Percentiles rank a stretch among this genome's conserved stretches.
Evolutionary conservation across 2,888 invertebrate species (phyloP).

Genomic region (Melipona beecheii): DNA sequence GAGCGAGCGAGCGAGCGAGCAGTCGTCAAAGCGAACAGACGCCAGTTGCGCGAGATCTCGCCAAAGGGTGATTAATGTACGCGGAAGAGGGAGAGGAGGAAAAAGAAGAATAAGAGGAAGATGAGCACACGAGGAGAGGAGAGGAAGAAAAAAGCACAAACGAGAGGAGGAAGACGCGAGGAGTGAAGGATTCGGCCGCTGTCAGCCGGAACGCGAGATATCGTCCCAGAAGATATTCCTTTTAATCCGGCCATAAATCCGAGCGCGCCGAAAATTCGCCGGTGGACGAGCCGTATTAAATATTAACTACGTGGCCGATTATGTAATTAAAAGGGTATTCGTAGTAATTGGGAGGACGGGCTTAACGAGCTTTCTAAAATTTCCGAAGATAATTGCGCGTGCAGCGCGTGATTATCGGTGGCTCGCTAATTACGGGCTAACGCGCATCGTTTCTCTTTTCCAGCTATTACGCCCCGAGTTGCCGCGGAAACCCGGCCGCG

Average conservation of each 20-base stretch:
- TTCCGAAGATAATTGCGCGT: conserved; percentile 57
- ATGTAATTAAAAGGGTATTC: conserved; percentile 58
- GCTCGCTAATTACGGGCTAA: conserved; percentile 58
- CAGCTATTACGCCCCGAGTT: conserved; percentile 49
- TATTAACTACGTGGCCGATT: conserved; percentile 44
- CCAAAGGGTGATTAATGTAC: conserved; percentile 79
- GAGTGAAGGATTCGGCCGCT: conserved; percentile 16
- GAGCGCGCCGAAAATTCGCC: neutral
- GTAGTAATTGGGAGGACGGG: conserved; percentile 50
- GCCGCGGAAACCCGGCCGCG: conserved; percentile 10
- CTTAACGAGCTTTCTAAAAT: conserved; percentile 64
- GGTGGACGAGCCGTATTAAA: conserved; percentile 20
- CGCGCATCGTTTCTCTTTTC: conserved; percentile 59
- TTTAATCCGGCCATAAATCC: conserved; percentile 31
- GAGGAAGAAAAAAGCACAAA: neutral
- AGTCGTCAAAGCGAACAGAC: conserved; percentile 17
- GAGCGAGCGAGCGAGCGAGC: neutral
- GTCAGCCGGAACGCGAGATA: conserved; percentile 21
- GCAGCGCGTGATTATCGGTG: conserved; percentile 44
- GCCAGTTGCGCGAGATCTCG: conserved; percentile 61
- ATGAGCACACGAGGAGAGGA: neutral
- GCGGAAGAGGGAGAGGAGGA: conserved; percentile 59
- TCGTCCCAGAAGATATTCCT: conserved; percentile 26
- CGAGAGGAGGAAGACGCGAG: neutral
- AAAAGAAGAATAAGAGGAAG: neutral